A percentile compares a stretch with the other conserved stretches of the same genome.
These are phyloP conservation scores for Mormyrops boulengeri DNA, from an alignment of 2,797 vertebrate species.

Conservation along the genomic window DNA sequence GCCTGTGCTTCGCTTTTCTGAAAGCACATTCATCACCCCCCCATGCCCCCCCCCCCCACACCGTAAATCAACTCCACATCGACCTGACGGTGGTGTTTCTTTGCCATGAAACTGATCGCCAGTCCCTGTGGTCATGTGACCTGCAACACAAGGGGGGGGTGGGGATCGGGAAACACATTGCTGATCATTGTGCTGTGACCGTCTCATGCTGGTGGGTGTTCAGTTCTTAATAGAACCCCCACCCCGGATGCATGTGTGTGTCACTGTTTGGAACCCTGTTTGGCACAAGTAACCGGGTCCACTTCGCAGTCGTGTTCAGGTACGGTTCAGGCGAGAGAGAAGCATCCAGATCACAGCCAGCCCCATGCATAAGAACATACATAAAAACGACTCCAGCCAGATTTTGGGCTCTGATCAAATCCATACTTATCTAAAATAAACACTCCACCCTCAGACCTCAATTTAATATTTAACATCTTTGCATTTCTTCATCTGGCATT, in stretches of 20 bases:
- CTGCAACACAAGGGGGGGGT: neutral
- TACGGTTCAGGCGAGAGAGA: neutral
- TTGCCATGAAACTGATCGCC: neutral
- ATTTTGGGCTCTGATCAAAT: neutral
- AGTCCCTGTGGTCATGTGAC: neutral
- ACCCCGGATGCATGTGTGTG: neutral
- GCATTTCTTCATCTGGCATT: neutral
- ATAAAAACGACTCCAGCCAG: neutral
- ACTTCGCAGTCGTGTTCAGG: neutral
- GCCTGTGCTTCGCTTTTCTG: neutral
- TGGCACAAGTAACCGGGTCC: neutral
- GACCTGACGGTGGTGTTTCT: neutral
- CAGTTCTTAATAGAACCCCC: neutral
- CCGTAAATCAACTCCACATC: neutral
- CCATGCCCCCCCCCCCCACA: no score
- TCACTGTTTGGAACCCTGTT: neutral
- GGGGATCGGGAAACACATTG: neutral
- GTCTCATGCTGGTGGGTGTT: neutral
- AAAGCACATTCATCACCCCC: slow-evolving; percentile 13
- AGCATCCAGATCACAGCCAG: neutral
- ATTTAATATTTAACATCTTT: neutral
- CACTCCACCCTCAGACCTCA: neutral
- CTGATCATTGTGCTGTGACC: slow-evolving; percentile 7
- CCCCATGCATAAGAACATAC: neutral
- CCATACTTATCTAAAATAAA: neutral